phyloP scores from a whole-genome alignment of 2,113 vertebrate species.

The Sturnira hondurensis region DNA sequence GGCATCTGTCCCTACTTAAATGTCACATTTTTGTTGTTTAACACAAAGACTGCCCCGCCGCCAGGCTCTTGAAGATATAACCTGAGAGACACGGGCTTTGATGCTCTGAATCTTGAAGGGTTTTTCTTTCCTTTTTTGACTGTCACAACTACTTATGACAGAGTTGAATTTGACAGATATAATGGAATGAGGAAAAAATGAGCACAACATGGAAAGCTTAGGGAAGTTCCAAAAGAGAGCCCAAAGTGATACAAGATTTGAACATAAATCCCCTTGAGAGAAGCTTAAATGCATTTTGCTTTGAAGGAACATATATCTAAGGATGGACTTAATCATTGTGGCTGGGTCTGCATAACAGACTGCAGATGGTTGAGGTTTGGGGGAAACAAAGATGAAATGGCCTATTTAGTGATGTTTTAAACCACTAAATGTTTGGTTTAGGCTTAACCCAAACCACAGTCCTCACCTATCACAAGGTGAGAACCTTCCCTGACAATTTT shows the following conservation, averaged over 20 bases:
- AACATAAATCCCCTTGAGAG: conserved; percentile 60
- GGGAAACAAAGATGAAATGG: conserved; percentile 44
- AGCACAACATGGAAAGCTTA: not conserved
- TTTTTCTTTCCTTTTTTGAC: conserved; percentile 34
- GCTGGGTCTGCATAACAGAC: conserved; percentile 27
- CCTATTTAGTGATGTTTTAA: conserved; percentile 33
- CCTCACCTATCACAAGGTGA: not conserved
- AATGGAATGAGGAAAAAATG: conserved; percentile 28
- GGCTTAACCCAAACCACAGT: conserved; percentile 22
- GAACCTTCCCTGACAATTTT: not conserved
- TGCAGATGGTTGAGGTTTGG: conserved; percentile 35
- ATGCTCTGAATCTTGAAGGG: conserved; percentile 33
- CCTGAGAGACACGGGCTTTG: not conserved
- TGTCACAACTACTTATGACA: conserved; percentile 52
- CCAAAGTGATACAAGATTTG: conserved; percentile 51
- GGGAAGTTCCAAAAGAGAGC: conserved; percentile 28
- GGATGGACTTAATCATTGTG: conserved; percentile 34
- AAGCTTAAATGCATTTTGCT: conserved; percentile 54
- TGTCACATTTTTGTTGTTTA: not conserved
- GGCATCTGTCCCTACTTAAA: conserved; percentile 48
- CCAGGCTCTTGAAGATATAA: conserved; percentile 6
- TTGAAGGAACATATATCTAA: not conserved
- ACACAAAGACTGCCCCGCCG: conserved; percentile 36
- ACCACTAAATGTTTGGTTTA: not conserved
- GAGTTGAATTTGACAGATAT: conserved; percentile 53